Base-by-base conservation (phyloP, 2,113 vertebrate genomes). In the Fregetta grallaria region DNA sequence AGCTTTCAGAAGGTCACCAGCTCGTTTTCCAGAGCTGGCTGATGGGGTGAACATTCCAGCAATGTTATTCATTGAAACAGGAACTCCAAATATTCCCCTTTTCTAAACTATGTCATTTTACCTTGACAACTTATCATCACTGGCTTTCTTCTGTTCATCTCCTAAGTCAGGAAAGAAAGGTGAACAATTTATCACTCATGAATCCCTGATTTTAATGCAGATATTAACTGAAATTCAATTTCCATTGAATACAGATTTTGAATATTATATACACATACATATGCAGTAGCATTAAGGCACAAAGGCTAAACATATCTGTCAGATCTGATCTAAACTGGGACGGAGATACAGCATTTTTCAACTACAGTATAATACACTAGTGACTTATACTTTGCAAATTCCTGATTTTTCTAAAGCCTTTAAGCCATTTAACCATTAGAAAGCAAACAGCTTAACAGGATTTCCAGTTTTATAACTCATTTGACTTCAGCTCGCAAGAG, bases 91-190 rank as follows among this genome's bases (percentile, higher is more conserved):
- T 52, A 67, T 34, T 96, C 75, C 84, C 61, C 59, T 94, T 94
- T 94, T 38, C 77, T 86, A 66, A 97, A 95, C 81, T 83, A 96
- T 63, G 92, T 45, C 87, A 49, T 92, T 98, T 97, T 94, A 87
- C 59, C 52, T 83, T 96, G 76, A 95, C 71, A 90, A 34, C 87
- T 62, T 92, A 71, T 88, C 81, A 96, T 95, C 82, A 95, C 71
- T 86, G 56, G 72, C 45, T 92, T 94, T 52, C 82, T 92, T 70
- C 73, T 4, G 34, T 92, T 86, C 84, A 86, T 87, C 49, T 84
- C 62, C 71, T 25, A 95, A 88, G 91, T 82, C 88, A 58, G 92
- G 53, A 92, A 90, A 82, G 71, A 94, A 55, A 90, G 95, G 90
- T 79, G 95, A 97, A 93, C 92, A 78, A 92, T 96, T 83, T 79